Percentiles rank a stretch among this genome's conserved stretches.
phyloP scores from a whole-genome alignment of 2,888 invertebrate species.

The Cinara cedri region DNA sequence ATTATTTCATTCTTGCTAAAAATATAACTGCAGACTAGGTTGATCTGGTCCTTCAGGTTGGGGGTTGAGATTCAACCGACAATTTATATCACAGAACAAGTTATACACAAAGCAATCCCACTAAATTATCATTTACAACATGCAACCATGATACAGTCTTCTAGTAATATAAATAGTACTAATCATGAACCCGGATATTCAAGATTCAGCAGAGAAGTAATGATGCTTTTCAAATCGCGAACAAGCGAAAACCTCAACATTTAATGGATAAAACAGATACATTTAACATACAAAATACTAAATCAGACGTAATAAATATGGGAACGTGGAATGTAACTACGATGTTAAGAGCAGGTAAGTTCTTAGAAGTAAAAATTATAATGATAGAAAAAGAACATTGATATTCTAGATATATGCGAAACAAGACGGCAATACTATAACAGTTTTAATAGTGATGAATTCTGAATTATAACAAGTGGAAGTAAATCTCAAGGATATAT shows the following conservation, averaged over 20 bases:
- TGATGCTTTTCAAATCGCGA: constrained; percentile 42
- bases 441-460: background rate
- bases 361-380: constrained; percentile 32
- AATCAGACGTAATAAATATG: constrained; percentile 10
- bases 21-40: too few relatives aligned
- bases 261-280: background rate
- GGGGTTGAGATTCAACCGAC: background rate
- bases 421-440: constrained; percentile 27
- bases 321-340: constrained; percentile 37
- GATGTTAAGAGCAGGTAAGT: constrained; percentile 33
- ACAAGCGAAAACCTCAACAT: constrained; percentile 34
- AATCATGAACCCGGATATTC: constrained; percentile 30
- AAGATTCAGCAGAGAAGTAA: constrained; percentile 37
- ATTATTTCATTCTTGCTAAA: too few relatives aligned
- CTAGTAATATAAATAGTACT: constrained; percentile 30
- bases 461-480: constrained; percentile 20
- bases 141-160: background rate
- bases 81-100: background rate
- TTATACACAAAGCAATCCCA: background rate
- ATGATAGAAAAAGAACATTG: constrained; percentile 40
- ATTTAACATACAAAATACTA: background rate
- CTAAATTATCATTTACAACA: background rate
- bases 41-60: background rate
- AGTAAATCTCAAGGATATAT: background rate
- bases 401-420: constrained; percentile 42